Evolutionary conservation across 2,797 vertebrate genomes (phyloP).

Genomic region (Oreochromis mossambicus): DNA sequence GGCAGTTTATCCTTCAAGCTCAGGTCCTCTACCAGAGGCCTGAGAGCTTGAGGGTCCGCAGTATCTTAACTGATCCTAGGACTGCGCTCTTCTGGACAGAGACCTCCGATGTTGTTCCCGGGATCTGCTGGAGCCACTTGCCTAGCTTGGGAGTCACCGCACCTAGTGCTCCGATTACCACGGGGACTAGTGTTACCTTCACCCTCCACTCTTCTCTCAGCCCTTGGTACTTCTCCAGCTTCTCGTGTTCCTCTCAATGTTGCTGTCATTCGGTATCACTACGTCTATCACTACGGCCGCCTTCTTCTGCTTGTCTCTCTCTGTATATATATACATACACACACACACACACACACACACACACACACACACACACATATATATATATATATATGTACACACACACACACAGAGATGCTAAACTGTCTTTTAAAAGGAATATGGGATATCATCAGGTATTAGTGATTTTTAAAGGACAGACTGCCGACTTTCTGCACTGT

Average conservation of each 20-base stretch:
- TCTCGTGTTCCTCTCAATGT: not conserved
- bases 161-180: not conserved
- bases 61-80: not conserved
- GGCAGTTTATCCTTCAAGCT: not conserved
- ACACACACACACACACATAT: not conserved
- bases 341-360: too few relatives aligned
- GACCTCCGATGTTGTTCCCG: not conserved
- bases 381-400: too few relatives aligned
- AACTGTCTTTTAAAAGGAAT: not conserved
- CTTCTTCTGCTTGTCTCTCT: too few relatives aligned
- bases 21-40: not conserved
- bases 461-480: slow-evolving; percentile 36
- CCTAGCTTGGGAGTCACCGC: fast-evolving
- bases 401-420: not conserved
- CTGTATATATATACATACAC: not conserved
- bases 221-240: not conserved
- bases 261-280: not conserved
- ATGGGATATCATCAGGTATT: slow-evolving; percentile 29
- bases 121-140: not conserved
- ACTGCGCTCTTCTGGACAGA: fast-evolving
- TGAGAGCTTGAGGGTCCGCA: not conserved
- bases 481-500: slow-evolving; percentile 11
- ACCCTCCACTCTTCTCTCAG: not conserved
- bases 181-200: not conserved
- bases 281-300: not conserved